Conservation (phyloP, 2,888 invertebrate species). For the Halocaridina rubra region DNA sequence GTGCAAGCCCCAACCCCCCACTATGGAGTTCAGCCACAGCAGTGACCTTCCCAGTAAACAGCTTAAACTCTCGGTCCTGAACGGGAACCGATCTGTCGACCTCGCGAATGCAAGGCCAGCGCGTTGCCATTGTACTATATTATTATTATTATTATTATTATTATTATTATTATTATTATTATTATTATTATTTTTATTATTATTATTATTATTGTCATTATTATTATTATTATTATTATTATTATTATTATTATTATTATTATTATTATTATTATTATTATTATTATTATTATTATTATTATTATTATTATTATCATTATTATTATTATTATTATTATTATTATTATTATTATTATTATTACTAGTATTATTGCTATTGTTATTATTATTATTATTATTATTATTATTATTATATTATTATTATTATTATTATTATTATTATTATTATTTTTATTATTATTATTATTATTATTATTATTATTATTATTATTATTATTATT, state of each 20-base stretch:
- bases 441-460: neutral
- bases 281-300: neutral
- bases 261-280: neutral
- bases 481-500: too few relatives aligned
- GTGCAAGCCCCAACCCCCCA: too few relatives aligned
- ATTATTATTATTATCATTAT: neutral
- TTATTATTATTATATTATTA: neutral
- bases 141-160: constrained; percentile 8
- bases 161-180: constrained; percentile 23
- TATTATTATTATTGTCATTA: neutral
- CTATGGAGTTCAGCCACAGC: too few relatives aligned
- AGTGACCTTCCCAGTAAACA: too few relatives aligned
- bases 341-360: neutral
- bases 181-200: neutral
- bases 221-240: neutral
- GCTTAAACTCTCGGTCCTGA: too few relatives aligned
- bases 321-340: neutral
- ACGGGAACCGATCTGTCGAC: too few relatives aligned
- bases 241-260: neutral
- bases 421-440: neutral
- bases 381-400: neutral
- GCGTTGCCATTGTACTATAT: too few relatives aligned
- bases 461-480: neutral
- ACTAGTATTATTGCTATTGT: neutral
- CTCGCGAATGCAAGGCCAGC: too few relatives aligned